Evolutionary conservation across 2,888 invertebrate species (phyloP).

Genomic region (Corythucha ciliata): DNA sequence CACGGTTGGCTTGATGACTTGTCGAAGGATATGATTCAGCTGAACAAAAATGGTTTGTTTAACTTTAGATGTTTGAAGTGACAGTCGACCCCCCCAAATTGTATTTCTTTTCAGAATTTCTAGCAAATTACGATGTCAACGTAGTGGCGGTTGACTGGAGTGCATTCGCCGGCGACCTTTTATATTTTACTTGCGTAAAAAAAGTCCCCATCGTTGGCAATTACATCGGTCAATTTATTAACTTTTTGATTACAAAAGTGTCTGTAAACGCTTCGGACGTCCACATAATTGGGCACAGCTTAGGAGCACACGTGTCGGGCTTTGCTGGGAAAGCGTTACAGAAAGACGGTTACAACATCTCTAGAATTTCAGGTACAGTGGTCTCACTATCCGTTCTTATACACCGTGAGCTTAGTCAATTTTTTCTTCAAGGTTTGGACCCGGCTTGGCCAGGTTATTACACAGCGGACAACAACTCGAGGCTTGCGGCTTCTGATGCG

Average conservation of each 20-base stretch:
- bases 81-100: too few relatives aligned
- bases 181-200: constrained; percentile 14
- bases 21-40: too few relatives aligned
- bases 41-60: too few relatives aligned
- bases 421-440: constrained; percentile 28
- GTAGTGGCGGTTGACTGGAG: constrained; percentile 29
- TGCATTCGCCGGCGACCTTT: constrained; percentile 13
- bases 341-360: constrained; percentile 2
- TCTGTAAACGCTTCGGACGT: constrained; percentile 8
- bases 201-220: constrained; percentile 21
- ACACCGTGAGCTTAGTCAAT: too few relatives aligned
- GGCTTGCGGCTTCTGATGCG: constrained; percentile 29
- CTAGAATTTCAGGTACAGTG: constrained; percentile 18
- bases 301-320: constrained; percentile 29
- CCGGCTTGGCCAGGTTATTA: constrained; percentile 31
- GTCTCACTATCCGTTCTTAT: too few relatives aligned
- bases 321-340: constrained; percentile 24
- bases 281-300: constrained; percentile 24
- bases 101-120: too few relatives aligned
- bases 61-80: too few relatives aligned
- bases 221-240: constrained; percentile 18
- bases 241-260: constrained; percentile 25
- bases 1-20: too few relatives aligned
- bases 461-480: constrained; percentile 8
- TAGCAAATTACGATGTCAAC: constrained; percentile 19